phyloP scores from a whole-genome alignment of 2,797 vertebrate species.

The Melopsittacus undulatus region DNA sequence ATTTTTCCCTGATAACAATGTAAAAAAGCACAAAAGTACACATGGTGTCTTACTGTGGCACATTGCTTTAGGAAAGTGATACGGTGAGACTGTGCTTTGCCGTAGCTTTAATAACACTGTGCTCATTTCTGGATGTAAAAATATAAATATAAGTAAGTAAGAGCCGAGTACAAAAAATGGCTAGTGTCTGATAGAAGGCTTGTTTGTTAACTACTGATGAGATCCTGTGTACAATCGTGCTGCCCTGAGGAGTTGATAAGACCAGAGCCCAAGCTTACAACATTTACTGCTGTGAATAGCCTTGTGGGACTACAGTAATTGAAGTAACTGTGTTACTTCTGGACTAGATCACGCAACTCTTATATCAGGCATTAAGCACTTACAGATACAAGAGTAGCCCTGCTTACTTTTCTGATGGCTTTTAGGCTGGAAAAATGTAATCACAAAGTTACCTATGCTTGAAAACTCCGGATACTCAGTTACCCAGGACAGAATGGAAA shows the following conservation, averaged over 20 bases:
- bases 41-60: neutral
- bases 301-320: constrained; percentile 55
- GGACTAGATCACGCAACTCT: constrained; percentile 40
- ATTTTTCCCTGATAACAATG: constrained; percentile 66
- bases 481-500: neutral
- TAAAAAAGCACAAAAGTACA: constrained; percentile 1
- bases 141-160: neutral
- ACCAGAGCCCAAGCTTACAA: neutral
- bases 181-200: constrained; percentile 21
- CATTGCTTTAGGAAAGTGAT: neutral
- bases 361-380: constrained; percentile 48
- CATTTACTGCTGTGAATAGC: constrained; percentile 9
- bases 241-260: constrained; percentile 56
- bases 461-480: neutral
- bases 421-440: constrained; percentile 26
- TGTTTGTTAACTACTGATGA: constrained; percentile 59
- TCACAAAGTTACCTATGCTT: constrained; percentile 1
- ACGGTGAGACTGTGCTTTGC: neutral
- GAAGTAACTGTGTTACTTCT: constrained; percentile 57
- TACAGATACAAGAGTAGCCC: constrained; percentile 15
- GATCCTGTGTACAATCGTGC: neutral
- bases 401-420: constrained; percentile 24
- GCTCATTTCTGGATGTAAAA: neutral
- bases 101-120: accelerated
- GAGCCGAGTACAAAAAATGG: neutral